Percentiles rank a stretch among this genome's conserved stretches.
Evolutionary conservation across 1,140 invertebrate species (phyloP).

Genomic region (Drosophila tropicalis): DNA sequence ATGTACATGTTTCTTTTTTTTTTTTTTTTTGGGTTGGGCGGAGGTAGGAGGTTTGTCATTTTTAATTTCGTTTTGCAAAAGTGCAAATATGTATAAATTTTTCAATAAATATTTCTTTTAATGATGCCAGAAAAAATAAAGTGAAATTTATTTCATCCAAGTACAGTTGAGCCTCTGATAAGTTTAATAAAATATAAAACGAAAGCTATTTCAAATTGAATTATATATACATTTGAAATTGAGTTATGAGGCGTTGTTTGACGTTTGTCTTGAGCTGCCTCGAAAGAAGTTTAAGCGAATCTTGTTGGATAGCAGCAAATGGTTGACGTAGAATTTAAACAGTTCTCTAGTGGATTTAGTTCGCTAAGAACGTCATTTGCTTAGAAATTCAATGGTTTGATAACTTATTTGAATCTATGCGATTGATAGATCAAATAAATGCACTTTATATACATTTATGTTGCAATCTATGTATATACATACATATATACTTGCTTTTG

Average conservation of each 20-base stretch:
- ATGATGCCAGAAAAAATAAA: constrained; percentile 26
- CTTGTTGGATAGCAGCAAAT: too few species aligned
- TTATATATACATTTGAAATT: background rate
- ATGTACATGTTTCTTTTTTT: background rate
- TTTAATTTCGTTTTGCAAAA: constrained; percentile 3
- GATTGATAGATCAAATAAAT: background rate
- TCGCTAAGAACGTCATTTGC: too few species aligned
- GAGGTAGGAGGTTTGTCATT: too few species aligned
- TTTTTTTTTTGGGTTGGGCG: background rate
- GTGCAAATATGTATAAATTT: constrained; percentile 1
- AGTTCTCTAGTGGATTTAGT: too few species aligned
- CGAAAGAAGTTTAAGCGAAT: too few species aligned
- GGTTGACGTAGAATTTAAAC: too few species aligned
- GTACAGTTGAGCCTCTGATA: background rate
- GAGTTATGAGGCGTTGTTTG: too few species aligned
- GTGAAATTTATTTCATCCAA: constrained; percentile 35
- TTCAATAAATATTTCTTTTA: constrained; percentile 26
- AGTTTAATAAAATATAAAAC: background rate
- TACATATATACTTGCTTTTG: background rate
- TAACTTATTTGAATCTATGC: too few species aligned
- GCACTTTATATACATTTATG: background rate
- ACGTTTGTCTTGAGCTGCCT: too few species aligned
- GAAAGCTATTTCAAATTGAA: constrained; percentile 3
- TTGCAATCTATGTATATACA: background rate
- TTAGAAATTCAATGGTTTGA: too few species aligned